Conservation (phyloP, 2,113 vertebrate species). For the Callaeas wilsoni region DNA sequence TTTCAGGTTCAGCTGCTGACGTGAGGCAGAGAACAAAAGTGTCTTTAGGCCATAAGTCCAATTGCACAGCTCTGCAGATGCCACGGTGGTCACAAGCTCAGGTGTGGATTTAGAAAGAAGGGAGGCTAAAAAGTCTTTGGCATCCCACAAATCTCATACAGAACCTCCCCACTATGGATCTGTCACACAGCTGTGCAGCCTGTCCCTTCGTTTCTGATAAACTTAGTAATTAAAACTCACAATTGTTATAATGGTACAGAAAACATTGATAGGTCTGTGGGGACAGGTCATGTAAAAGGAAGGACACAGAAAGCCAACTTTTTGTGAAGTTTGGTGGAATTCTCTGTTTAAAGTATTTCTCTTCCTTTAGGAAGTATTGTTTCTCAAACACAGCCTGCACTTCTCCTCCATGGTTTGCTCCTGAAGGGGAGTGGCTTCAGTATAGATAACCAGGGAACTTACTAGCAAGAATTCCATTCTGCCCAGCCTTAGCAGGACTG, state of each 20-base stretch:
- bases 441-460: not conserved
- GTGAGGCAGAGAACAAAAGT: not conserved
- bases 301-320: not conserved
- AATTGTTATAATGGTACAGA: not conserved
- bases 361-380: not conserved
- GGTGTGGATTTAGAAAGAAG: not conserved
- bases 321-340: not conserved
- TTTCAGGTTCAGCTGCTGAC: not conserved
- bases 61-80: not conserved
- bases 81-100: not conserved
- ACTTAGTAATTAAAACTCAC: not conserved
- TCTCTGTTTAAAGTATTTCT: not conserved
- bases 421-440: not conserved
- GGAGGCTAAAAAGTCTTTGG: not conserved
- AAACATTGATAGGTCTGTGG: not conserved
- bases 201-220: not conserved
- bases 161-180: not conserved
- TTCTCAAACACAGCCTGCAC: not conserved
- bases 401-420: not conserved
- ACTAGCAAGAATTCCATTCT: not conserved
- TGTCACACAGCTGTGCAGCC: not conserved
- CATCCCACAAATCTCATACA: not conserved
- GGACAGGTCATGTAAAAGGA: not conserved
- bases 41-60: not conserved
- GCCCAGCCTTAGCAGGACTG: not conserved